Base-by-base conservation (phyloP, 2,888 invertebrate species). In the Pachydiplax longipennis region DNA sequence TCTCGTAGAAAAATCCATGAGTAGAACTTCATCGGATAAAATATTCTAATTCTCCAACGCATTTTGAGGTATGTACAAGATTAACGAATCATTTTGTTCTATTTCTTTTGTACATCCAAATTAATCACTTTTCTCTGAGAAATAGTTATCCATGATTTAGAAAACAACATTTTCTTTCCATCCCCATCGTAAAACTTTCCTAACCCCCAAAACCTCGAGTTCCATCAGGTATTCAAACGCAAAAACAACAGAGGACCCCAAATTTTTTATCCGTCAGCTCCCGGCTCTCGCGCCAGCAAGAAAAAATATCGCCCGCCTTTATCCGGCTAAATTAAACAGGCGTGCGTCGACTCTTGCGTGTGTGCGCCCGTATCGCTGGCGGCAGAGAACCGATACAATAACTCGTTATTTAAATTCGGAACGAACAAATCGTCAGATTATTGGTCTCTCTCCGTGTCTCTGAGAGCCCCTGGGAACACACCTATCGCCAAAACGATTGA, bases 351-450 rank as follows among this genome's bases (percentile, higher is more conserved):
- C 22, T 22, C 61, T n/a, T n/a, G 61, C 61, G 73, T 73, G 31
- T 0, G 13, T 8, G 31, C 31, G 73, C 10, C 25, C 25, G 73
- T 73, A 73, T 73, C 73, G 81, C 22, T n/a, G 37, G 81, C 40
- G 81, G 81, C 81, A 81, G 81, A 8, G 40, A 81, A 81, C 81
- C 37, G 40, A 44, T 81, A 81, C 81, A 81, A 15, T 40, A 40
- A 81, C 81, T 81, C 37, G 81, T 58, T 58, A 65, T 61, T 87
- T 61, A 61, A 65, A 87, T 83, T 83, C 83, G 58, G 61, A 87
- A 37, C 65, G 87, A 37, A 48, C 87, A 87, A 87, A 87, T 87
- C 61, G 61, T 22, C 87, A 61, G 61, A 87, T 87, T 87, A 87
- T 87, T 87, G 73, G 73, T 73, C 73, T 61, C 61, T 61, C 65